Evolutionary conservation across 2,797 vertebrate genomes (phyloP).

Genomic region (Parauchenoglanis ngamensis): DNA sequence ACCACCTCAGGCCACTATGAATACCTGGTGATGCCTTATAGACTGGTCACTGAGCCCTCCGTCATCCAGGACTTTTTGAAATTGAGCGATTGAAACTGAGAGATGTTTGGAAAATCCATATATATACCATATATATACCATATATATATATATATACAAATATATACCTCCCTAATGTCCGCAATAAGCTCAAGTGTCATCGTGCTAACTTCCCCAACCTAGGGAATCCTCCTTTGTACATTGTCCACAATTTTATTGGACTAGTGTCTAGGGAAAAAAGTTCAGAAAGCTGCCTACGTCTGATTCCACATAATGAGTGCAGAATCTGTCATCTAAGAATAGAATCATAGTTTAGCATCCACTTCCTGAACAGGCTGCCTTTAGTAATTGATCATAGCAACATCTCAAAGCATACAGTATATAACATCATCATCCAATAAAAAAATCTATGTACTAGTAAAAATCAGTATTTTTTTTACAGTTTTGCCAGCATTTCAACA

Average conservation of each 20-base stretch:
- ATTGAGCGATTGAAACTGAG: no score
- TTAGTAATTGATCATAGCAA: not conserved
- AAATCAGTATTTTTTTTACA: not conserved
- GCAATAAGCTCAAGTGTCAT: not conserved
- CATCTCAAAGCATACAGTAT: not conserved
- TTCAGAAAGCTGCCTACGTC: not conserved
- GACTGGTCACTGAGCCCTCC: not conserved
- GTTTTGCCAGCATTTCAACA: not conserved
- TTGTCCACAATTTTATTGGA: not conserved
- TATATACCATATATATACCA: no score
- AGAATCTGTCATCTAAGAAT: not conserved
- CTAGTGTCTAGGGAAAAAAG: not conserved
- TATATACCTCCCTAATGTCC: conserved; percentile 5
- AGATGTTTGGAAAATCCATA: not conserved
- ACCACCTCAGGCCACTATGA: not conserved
- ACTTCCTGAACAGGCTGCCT: not conserved
- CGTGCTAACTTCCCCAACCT: not conserved
- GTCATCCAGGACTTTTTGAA: not conserved
- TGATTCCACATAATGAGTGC: not conserved
- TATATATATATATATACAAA: no score
- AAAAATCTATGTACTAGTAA: not conserved
- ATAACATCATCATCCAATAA: not conserved
- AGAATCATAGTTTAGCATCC: not conserved
- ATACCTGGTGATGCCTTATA: not conserved
- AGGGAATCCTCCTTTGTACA: not conserved